Conservation (phyloP, 2,797 vertebrate genomes). For the Lepidocolaptes lacrymiger region DNA sequence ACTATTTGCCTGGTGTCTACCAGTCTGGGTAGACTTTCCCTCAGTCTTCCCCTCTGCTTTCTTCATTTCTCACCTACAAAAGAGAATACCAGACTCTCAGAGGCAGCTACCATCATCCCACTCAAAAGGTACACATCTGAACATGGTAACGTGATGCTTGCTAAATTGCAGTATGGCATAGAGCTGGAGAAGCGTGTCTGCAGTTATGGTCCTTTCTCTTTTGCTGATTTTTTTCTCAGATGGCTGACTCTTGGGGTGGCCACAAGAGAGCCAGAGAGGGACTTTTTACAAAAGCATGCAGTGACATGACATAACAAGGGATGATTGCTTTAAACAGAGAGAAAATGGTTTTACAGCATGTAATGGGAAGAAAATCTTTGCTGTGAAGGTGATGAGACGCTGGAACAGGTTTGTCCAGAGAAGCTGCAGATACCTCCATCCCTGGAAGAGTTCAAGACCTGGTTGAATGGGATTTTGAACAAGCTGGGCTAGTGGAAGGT, state of each 20-base stretch:
- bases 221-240: not conserved
- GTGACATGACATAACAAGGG: not conserved
- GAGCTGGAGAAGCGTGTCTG: not conserved
- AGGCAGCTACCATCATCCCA: not conserved
- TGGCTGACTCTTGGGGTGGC: not conserved
- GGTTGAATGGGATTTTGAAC: not conserved
- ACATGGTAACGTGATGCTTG: not conserved
- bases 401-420: not conserved
- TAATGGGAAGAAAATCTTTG: not conserved
- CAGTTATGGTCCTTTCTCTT: not conserved
- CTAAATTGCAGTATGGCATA: not conserved
- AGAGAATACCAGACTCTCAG: not conserved
- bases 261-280: not conserved
- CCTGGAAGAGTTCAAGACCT: not conserved
- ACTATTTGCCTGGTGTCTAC: not conserved
- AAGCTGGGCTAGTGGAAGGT: not conserved
- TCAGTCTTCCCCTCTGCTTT: not conserved
- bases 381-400: not conserved
- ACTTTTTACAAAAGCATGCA: not conserved
- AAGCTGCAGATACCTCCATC: not conserved
- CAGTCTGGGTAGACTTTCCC: not conserved
- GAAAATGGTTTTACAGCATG: not conserved
- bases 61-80: not conserved
- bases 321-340: not conserved
- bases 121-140: not conserved